These are phyloP conservation scores for Mergus octosetaceus DNA, from an alignment of 2,797 vertebrate species.

Conservation along the genomic window DNA sequence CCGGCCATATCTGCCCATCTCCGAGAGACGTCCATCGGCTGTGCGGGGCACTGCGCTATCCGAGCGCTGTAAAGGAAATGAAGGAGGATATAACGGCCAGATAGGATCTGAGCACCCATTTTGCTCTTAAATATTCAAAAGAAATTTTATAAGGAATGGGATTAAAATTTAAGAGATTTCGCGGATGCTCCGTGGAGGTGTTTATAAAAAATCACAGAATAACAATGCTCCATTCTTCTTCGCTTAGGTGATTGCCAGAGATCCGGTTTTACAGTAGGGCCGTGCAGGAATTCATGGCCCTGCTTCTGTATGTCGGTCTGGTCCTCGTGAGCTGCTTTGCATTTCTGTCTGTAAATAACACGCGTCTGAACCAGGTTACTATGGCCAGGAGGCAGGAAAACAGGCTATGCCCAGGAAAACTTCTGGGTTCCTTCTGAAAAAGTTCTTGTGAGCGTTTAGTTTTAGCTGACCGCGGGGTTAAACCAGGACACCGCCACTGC, in stretches of 20 bases:
- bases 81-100: constrained; percentile 59
- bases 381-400: accelerated
- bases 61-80: constrained; percentile 62
- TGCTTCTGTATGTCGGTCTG: background rate
- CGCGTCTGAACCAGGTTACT: accelerated
- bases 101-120: constrained; percentile 33
- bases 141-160: constrained; percentile 43
- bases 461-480: no score
- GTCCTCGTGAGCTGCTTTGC: background rate
- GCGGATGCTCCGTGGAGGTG: background rate
- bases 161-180: constrained; percentile 36
- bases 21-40: background rate
- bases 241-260: background rate
- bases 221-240: accelerated
- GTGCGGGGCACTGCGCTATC: background rate
- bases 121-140: constrained; percentile 57
- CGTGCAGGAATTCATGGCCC: accelerated
- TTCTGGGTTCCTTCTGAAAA: accelerated
- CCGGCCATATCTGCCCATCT: constrained; percentile 31
- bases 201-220: background rate
- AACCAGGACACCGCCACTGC: background rate
- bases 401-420: background rate
- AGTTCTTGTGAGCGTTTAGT: accelerated
- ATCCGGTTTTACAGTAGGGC: background rate
- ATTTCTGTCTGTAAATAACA: background rate